phyloP scores from a whole-genome alignment of 2,797 vertebrate species.

The Rhynchotus rufescens region DNA sequence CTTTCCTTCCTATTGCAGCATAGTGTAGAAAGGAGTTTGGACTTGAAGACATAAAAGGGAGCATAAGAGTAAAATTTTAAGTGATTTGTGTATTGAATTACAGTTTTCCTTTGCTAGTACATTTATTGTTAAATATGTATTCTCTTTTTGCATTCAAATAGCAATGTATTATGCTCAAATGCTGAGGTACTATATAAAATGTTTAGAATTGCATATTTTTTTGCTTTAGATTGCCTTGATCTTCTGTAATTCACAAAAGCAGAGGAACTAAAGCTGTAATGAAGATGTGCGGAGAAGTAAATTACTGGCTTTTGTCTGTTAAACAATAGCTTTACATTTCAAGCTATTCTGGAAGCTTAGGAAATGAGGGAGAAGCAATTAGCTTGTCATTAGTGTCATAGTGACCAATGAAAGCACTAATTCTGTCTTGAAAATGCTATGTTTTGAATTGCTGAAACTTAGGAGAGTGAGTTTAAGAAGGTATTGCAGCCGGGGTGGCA shows the following conservation, averaged over 20 bases:
- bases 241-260: not conserved
- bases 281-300: not conserved
- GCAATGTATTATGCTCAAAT: not conserved
- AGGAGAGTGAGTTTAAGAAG: not conserved
- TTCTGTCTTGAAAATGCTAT: not conserved
- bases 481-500: rapidly evolving
- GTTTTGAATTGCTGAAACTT: not conserved
- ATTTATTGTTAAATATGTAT: not conserved
- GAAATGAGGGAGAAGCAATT: not conserved
- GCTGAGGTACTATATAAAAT: not conserved
- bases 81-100: not conserved
- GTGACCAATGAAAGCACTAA: not conserved
- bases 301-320: not conserved
- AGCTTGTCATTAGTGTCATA: not conserved
- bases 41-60: not conserved
- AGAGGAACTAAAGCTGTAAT: not conserved
- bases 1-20: not conserved
- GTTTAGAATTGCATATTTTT: not conserved
- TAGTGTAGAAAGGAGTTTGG: not conserved
- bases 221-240: not conserved
- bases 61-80: not conserved
- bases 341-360: not conserved
- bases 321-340: not conserved
- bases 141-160: not conserved
- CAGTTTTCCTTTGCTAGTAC: not conserved